phyloP scores from a whole-genome alignment of 1,140 invertebrate species.

The Gryllus bimaculatus region DNA sequence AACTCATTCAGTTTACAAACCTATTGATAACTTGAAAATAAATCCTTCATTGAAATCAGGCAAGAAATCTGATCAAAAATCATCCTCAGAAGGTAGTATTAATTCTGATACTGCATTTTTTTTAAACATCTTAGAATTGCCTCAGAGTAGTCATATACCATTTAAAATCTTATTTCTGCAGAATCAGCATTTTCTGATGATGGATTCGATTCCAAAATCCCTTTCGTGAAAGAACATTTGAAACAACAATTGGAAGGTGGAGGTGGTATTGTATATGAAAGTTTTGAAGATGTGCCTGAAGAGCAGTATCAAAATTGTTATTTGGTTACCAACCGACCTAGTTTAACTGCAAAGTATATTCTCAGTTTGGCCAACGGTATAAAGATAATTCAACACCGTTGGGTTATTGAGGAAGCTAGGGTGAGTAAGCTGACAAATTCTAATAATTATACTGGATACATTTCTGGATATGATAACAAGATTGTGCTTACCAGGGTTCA shows the following conservation, averaged over 20 bases:
- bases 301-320: slow-evolving; percentile 41
- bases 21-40: background rate
- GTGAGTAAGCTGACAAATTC: slow-evolving; percentile 24
- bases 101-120: background rate
- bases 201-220: slow-evolving; percentile 25
- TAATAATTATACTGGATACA: background rate
- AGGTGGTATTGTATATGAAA: slow-evolving; percentile 44
- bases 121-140: background rate
- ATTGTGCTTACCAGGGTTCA: background rate
- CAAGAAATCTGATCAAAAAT: background rate
- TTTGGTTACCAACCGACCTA: slow-evolving; percentile 47
- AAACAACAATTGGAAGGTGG: slow-evolving; percentile 42
- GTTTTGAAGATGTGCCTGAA: slow-evolving; percentile 45
- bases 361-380: slow-evolving; percentile 46
- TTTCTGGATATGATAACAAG: too few relatives aligned
- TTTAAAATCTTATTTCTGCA: background rate
- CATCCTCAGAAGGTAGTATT: background rate
- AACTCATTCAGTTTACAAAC: slow-evolving; percentile 32
- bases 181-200: background rate
- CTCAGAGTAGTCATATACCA: background rate
- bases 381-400: slow-evolving; percentile 40
- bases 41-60: background rate
- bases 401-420: slow-evolving; percentile 44
- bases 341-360: slow-evolving; percentile 47
- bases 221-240: slow-evolving; percentile 46